Conservation (phyloP, 2,113 vertebrate genomes). For the Podarcis cretensis region DNA sequence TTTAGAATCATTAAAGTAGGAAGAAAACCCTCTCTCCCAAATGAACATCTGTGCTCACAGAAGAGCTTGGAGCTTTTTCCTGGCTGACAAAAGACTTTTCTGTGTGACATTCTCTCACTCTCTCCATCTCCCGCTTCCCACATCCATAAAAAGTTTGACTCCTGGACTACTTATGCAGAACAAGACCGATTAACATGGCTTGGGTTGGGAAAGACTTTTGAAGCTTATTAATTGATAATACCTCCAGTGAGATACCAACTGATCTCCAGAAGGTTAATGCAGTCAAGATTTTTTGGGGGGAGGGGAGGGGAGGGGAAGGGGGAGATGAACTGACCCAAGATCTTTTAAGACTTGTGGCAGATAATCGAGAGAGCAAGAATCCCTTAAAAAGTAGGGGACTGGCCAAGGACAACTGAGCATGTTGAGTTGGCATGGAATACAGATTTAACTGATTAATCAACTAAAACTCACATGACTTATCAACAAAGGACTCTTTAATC, state of each 20-base stretch:
- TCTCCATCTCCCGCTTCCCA: background rate
- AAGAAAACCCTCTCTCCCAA: background rate
- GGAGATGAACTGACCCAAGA: background rate
- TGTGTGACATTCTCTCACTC: background rate
- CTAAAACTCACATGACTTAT: too few species aligned
- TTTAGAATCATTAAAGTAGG: background rate
- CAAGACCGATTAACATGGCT: background rate
- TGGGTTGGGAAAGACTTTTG: background rate
- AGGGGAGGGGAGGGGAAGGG: background rate
- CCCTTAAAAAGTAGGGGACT: too few species aligned
- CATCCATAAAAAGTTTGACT: background rate
- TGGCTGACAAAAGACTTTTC: background rate
- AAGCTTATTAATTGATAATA: background rate
- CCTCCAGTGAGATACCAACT: background rate
- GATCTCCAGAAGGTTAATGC: background rate
- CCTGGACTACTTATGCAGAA: background rate
- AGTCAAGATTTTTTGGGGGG: background rate
- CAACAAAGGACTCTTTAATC: too few species aligned
- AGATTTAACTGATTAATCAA: too few species aligned
- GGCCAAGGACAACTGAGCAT: too few species aligned
- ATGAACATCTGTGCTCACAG: background rate
- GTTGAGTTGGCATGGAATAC: too few species aligned
- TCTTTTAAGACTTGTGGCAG: background rate
- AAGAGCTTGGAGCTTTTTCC: background rate
- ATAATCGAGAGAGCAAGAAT: background rate